phyloP scores from a whole-genome alignment of 2,888 invertebrate species.

The Stramonita haemastoma region DNA sequence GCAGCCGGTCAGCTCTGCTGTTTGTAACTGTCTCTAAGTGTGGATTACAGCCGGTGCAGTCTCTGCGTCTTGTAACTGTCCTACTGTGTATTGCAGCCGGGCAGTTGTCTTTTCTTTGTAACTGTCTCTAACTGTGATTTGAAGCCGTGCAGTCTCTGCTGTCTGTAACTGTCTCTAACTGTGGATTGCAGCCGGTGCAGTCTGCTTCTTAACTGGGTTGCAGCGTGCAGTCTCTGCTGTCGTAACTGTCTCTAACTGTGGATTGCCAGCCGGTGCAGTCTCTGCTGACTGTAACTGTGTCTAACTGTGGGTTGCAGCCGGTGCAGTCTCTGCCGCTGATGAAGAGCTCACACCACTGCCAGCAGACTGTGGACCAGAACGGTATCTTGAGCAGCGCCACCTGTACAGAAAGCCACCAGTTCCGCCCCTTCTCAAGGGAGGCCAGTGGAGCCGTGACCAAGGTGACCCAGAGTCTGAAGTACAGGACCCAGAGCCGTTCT shows the following conservation, averaged over 20 bases:
- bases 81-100: slow-evolving; percentile 56
- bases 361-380: slow-evolving; percentile 82
- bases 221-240: slow-evolving; percentile 75
- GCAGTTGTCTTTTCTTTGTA: too few relatives aligned
- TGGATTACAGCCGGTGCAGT: slow-evolving; percentile 45
- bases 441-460: slow-evolving; percentile 78
- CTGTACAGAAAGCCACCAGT: slow-evolving; percentile 85
- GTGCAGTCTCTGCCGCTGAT: slow-evolving; percentile 75
- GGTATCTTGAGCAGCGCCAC: slow-evolving; percentile 84
- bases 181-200: slow-evolving; percentile 56
- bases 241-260: slow-evolving; percentile 81
- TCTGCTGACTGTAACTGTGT: too few relatives aligned
- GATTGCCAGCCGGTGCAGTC: too few relatives aligned
- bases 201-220: too few relatives aligned
- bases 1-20: slow-evolving; percentile 71
- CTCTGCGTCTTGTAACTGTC: too few relatives aligned
- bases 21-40: slow-evolving; percentile 58
- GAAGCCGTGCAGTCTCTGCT: too few relatives aligned
- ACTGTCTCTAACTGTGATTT: not conserved
- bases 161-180: not conserved
- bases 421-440: slow-evolving; percentile 84
- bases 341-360: slow-evolving; percentile 81
- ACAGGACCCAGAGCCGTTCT: slow-evolving; percentile 81
- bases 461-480: slow-evolving; percentile 75
- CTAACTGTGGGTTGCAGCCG: slow-evolving; percentile 37